Evolutionary conservation across 2,797 vertebrate species (phyloP).

Genomic region (Florisuga fusca): DNA sequence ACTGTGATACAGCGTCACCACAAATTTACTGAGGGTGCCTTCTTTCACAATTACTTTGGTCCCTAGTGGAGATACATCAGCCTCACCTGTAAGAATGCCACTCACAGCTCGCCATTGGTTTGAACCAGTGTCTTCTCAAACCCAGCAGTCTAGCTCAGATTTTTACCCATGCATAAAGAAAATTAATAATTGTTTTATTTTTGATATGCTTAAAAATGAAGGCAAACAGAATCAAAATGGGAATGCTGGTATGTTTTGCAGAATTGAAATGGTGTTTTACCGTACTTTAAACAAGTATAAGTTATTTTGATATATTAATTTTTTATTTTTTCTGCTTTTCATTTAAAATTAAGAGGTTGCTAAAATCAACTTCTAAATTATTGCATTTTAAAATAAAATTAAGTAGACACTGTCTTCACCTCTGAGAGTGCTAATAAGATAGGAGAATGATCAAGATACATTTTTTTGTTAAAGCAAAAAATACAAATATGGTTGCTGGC

Average conservation of each 20-base stretch:
- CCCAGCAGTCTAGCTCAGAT: background rate
- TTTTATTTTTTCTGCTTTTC: background rate
- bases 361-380: background rate
- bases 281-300: background rate
- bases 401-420: background rate
- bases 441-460: background rate
- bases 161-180: background rate
- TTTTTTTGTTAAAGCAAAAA: background rate
- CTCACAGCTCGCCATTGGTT: background rate
- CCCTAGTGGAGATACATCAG: background rate
- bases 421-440: background rate
- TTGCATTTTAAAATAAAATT: background rate
- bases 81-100: background rate
- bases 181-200: background rate
- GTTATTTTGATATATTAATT: background rate
- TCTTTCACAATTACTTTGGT: background rate
- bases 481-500: background rate
- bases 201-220: background rate
- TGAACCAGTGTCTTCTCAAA: background rate
- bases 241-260: background rate
- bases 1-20: accelerated
- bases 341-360: background rate
- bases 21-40: background rate
- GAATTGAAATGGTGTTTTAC: background rate
- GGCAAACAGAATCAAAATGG: background rate